phyloP scores from a whole-genome alignment of 2,113 vertebrate genomes.

The Pygoscelis adeliae region DNA sequence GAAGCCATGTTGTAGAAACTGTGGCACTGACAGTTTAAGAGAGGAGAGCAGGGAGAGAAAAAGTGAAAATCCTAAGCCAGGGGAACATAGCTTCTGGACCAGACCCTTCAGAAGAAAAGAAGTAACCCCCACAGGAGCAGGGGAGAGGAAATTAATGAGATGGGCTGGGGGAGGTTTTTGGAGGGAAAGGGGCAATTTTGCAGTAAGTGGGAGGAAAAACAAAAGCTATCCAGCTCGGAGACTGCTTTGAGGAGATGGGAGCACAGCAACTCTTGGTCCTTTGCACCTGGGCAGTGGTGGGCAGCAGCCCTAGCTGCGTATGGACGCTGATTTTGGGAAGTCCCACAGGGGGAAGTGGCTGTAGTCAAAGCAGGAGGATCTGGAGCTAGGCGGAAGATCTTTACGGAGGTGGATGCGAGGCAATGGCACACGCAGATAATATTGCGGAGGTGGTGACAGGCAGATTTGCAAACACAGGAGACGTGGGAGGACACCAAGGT shows the following conservation, averaged over 20 bases:
- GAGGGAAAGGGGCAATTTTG: background rate
- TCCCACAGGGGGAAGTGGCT: background rate
- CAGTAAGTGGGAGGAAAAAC: background rate
- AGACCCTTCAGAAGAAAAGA: background rate
- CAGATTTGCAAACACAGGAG: constrained; percentile 65
- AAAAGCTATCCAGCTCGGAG: background rate
- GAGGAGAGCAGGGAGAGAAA: background rate
- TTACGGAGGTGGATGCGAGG: background rate
- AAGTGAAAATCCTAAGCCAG: background rate
- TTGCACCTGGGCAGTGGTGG: background rate
- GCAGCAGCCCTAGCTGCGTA: background rate
- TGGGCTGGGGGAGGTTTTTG: background rate
- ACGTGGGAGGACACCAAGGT: constrained; percentile 52
- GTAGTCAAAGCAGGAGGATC: background rate
- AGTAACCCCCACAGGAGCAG: background rate
- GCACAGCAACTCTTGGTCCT: background rate
- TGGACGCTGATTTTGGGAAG: background rate
- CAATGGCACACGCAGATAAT: constrained; percentile 26
- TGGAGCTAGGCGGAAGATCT: background rate
- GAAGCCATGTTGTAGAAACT: background rate
- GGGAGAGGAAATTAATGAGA: background rate
- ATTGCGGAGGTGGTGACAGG: constrained; percentile 55
- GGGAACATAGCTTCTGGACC: background rate
- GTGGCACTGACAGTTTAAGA: background rate
- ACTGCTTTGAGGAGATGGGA: background rate